Evolutionary conservation across 35 echinoderm and acorn worm genomes (phyloP).

Genomic region (Hemicentrotus pulcherrimus): DNA sequence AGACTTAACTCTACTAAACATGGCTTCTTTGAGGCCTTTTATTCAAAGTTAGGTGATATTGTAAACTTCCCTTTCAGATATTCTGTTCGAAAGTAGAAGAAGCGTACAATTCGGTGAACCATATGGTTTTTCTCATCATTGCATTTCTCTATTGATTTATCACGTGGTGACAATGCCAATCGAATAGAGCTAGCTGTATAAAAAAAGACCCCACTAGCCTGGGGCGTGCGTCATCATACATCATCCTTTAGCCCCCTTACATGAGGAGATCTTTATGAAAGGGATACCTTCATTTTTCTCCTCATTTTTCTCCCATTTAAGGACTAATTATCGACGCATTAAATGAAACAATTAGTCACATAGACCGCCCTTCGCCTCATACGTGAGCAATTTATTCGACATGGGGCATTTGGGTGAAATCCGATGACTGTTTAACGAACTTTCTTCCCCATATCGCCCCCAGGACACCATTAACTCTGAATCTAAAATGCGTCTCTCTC

Average conservation of each 20-base stretch:
- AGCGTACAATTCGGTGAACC: neutral
- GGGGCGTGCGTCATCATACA: neutral
- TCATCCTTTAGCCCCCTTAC: neutral
- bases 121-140: neutral
- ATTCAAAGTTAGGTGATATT: neutral
- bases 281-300: neutral
- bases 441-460: neutral
- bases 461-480: conserved; percentile 26
- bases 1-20: no score
- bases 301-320: conserved; percentile 4
- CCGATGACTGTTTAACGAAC: conserved; percentile 32
- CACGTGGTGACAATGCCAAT: neutral
- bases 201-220: neutral
- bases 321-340: conserved; percentile 40
- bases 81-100: neutral
- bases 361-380: conserved; percentile 2
- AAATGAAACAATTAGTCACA: conserved; percentile 39
- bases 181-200: neutral
- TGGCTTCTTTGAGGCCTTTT: neutral
- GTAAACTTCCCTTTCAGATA: neutral
- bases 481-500: neutral
- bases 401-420: conserved; percentile 31
- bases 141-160: neutral
- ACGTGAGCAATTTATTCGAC: conserved; percentile 37
- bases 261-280: neutral